Conservation (phyloP, 2,113 vertebrate genomes). For the Lanius ludovicianus region DNA sequence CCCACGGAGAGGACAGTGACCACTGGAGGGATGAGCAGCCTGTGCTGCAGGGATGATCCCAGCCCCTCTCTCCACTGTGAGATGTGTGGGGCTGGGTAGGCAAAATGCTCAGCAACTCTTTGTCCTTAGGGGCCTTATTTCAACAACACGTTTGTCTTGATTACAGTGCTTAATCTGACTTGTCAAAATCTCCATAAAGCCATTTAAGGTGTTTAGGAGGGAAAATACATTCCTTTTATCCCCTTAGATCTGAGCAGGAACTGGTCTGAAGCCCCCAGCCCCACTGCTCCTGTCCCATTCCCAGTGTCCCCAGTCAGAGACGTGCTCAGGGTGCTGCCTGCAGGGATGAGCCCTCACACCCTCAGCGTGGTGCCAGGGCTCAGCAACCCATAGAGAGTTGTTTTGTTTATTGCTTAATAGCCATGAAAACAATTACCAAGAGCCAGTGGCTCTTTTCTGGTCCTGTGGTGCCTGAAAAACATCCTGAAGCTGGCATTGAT, state of each 20-base stretch:
- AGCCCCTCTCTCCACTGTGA: background rate
- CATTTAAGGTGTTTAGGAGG: background rate
- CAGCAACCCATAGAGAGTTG: background rate
- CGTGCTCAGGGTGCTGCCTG: background rate
- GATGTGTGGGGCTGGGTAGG: accelerated
- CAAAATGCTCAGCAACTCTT: background rate
- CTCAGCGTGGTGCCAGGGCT: background rate
- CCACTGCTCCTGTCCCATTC: background rate
- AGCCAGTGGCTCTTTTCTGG: background rate
- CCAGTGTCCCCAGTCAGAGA: background rate
- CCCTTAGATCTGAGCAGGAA: background rate
- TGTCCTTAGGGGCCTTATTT: conserved; percentile 17
- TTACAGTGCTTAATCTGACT: conserved; percentile 14
- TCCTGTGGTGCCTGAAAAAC: accelerated
- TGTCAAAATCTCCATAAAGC: conserved; percentile 30
- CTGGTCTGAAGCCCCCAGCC: background rate
- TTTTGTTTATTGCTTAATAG: background rate
- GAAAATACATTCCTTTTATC: background rate
- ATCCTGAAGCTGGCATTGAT: conserved; percentile 13
- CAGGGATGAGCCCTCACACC: background rate
- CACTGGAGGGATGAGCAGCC: background rate
- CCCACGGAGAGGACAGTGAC: accelerated
- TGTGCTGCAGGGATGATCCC: background rate
- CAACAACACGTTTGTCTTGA: conserved; percentile 52
- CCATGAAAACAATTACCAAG: background rate